Evolutionary conservation across 2,113 vertebrate genomes (phyloP).

Genomic region (Crotalus tigris): DNA sequence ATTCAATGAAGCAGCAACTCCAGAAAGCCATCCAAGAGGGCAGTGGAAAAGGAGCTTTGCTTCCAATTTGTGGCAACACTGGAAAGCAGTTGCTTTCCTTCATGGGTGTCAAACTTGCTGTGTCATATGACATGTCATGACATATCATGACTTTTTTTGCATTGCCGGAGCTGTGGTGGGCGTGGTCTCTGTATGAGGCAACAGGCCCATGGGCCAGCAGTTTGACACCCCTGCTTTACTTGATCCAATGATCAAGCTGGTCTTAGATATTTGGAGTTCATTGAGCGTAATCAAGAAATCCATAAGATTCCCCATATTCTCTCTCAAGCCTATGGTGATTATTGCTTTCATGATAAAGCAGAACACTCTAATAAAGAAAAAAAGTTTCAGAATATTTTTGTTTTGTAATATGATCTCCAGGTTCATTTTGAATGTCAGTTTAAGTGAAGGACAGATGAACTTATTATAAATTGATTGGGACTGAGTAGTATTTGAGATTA

Average conservation of each 20-base stretch:
- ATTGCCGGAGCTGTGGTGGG: too few species aligned
- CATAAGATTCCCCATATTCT: not conserved
- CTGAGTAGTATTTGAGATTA: not conserved
- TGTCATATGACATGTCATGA: too few species aligned
- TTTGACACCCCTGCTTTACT: too few species aligned
- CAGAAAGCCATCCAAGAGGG: not conserved
- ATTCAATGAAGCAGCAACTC: not conserved
- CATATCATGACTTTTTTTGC: too few species aligned
- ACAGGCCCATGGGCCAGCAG: too few species aligned
- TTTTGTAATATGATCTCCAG: not conserved
- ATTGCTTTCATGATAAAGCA: rapidly evolving
- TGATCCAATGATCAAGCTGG: not conserved
- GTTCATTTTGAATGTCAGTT: constrained; percentile 35
- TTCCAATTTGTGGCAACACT: not conserved
- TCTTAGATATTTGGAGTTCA: not conserved
- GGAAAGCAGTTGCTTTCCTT: not conserved
- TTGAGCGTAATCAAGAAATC: not conserved
- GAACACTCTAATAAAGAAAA: not conserved
- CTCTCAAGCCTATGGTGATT: not conserved
- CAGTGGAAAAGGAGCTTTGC: not conserved
- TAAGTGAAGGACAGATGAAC: constrained; percentile 27
- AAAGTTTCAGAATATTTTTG: not conserved
- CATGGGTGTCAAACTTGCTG: too few species aligned
- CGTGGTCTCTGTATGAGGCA: too few species aligned
- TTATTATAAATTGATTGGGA: not conserved